Evolutionary conservation across 2,797 vertebrate species (phyloP).

Genomic region (Pelochelys cantorii): DNA sequence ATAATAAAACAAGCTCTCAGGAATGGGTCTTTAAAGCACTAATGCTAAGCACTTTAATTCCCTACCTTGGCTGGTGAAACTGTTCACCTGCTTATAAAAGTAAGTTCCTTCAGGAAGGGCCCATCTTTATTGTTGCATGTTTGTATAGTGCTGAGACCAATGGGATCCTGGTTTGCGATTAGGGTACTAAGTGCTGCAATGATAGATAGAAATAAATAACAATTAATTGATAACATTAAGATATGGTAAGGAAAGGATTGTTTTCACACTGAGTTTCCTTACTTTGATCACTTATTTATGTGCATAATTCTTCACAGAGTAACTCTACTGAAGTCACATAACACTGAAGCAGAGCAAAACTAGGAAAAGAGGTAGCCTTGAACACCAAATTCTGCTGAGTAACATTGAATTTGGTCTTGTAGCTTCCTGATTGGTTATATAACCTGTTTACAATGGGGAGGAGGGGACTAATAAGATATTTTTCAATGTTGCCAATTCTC

Average conservation of each 20-base stretch:
- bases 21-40: neutral
- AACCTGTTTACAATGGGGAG: neutral
- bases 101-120: too few species aligned
- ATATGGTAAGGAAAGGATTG: neutral
- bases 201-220: neutral
- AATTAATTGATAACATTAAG: neutral
- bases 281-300: neutral
- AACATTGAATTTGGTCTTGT: neutral
- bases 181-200: neutral
- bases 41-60: fast-evolving
- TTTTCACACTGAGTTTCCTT: neutral
- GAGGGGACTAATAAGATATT: neutral
- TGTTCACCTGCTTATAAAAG: neutral
- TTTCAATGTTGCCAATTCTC: neutral
- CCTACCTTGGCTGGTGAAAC: neutral
- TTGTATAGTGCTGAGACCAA: neutral
- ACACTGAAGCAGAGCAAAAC: neutral
- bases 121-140: too few species aligned
- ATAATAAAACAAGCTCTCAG: neutral
- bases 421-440: neutral
- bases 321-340: neutral
- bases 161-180: fast-evolving
- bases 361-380: neutral
- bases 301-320: neutral
- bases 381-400: neutral